phyloP scores from a whole-genome alignment of 1,140 invertebrate genomes.

The Anoplolepis gracilipes region DNA sequence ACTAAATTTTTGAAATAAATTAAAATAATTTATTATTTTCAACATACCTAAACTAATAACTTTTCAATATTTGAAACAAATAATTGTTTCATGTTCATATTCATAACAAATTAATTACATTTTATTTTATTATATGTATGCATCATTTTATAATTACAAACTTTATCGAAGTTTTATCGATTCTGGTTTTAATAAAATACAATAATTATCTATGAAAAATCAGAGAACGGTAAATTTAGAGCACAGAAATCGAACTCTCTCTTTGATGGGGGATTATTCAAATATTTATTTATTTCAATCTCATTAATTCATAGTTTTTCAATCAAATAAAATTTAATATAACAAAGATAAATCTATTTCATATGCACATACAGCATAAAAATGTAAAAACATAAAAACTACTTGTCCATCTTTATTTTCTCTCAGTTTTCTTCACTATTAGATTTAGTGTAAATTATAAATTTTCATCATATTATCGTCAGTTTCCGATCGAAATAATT shows the following conservation, averaged over 20 bases:
- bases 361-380: not conserved
- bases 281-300: slow-evolving; percentile 7
- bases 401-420: not conserved
- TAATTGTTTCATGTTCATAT: not conserved
- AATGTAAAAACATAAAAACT: not conserved
- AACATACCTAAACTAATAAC: not conserved
- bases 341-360: no score
- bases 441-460: not conserved
- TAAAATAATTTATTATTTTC: not conserved
- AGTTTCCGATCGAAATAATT: no score
- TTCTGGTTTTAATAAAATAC: not conserved
- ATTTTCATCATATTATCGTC: slow-evolving; percentile 1
- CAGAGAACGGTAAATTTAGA: not conserved
- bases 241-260: not conserved
- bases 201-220: not conserved
- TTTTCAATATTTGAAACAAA: slow-evolving; percentile 5
- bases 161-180: not conserved
- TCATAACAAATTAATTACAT: not conserved
- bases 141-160: not conserved
- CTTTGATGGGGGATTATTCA: not conserved
- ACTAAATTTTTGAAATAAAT: not conserved
- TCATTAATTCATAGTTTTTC: slow-evolving; percentile 4
- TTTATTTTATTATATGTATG: not conserved
- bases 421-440: not conserved
- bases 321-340: not conserved